Conservation (phyloP, 2,113 vertebrate genomes). For the Ceyx cyanopectus region DNA sequence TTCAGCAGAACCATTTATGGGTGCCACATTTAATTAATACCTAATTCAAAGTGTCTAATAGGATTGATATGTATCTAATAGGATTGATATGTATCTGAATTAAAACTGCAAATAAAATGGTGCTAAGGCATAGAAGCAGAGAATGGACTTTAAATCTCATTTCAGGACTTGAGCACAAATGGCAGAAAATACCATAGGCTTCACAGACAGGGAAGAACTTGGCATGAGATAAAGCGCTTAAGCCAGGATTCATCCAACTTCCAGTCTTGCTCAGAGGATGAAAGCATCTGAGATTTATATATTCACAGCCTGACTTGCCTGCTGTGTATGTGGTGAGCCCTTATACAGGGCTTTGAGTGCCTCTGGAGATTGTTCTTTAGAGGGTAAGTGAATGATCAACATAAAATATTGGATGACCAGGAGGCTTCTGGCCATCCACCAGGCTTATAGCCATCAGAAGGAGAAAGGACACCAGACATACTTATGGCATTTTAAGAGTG, state of each 20-base stretch:
- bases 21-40: neutral
- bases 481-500: too few relatives aligned
- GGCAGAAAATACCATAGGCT: neutral
- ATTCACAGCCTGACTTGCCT: neutral
- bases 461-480: too few relatives aligned
- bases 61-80: conserved; percentile 47
- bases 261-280: neutral
- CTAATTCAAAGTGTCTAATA: conserved; percentile 32
- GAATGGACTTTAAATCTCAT: conserved; percentile 22
- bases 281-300: neutral
- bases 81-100: too few relatives aligned
- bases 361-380: neutral
- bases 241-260: conserved; percentile 10
- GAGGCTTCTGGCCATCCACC: too few relatives aligned
- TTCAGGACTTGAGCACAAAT: neutral
- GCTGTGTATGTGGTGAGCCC: neutral
- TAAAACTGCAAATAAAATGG: conserved; percentile 39
- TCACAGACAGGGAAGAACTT: neutral
- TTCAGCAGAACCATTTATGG: conserved; percentile 18
- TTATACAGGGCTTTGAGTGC: neutral
- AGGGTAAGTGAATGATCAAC: too few relatives aligned
- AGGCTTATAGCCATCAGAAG: too few relatives aligned
- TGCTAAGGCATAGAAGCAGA: neutral
- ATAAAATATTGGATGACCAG: too few relatives aligned
- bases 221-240: conserved; percentile 33